Base-by-base conservation (phyloP, 2,888 invertebrate species). In the Conomelus anceps region DNA sequence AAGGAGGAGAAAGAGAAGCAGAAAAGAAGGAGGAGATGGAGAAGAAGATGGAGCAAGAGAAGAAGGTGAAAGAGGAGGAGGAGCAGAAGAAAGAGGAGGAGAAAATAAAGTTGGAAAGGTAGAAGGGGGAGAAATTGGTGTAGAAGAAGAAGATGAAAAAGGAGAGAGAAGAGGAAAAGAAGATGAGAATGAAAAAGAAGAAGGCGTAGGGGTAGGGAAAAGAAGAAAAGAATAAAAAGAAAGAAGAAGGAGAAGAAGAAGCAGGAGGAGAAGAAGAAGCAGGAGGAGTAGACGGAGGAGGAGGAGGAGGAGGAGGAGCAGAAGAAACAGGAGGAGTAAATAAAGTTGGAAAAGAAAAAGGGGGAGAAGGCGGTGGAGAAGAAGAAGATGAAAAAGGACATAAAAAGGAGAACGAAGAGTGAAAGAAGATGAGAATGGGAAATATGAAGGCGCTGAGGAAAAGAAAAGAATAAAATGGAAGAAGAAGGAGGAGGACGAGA, bases 361-460 rank as follows among this genome's bases (percentile, higher is more conserved):
- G n/a, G n/a, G n/a, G n/a, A n/a, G n/a, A n/a, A n/a, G n/a, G n/a
- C n/a, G n/a, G n/a, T n/a, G n/a, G n/a, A n/a, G n/a, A n/a, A n/a
- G n/a, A n/a, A n/a, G n/a, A n/a, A n/a, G n/a, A n/a, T 87, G 63
- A 29, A 41, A 63, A 22, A n/a, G 41, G 88, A 88, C 20, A 87
- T 29, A 87, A 22, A 26, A 87, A 23, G 87, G 86, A 86, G 24
- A 85, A 23, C n/a, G 23, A 0, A 86, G 86, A 22, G 22, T 17
- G 22, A 13, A 22, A 85, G 86, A 86, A 7, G 6, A 24, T 6
- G 86, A 86, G 24, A 1, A 29, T 11, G 23, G 23, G 86, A 20
- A 3, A 20, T 13, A 22, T 17, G 22, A 3, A 85, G n/a, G 0
- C 3, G 22, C 3, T 23, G 85, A 85, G 85, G 22, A 86, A 3